Evolutionary conservation across 2,797 vertebrate genomes (phyloP), one percentile per base, ranked within the genome.

Genomic region (Momotus momota): DNA sequence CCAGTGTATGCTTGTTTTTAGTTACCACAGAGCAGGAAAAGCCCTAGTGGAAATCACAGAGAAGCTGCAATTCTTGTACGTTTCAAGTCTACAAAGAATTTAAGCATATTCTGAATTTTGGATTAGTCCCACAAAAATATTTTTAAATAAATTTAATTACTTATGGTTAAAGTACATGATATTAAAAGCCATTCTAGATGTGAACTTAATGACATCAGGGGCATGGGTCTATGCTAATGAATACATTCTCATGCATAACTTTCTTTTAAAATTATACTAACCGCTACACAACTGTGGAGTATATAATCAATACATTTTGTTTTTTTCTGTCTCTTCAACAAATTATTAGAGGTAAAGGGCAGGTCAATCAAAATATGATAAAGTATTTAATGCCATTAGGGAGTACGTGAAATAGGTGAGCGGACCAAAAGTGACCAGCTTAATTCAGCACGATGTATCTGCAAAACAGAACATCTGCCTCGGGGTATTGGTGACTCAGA

Each of bases 381-480:
- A 80, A 88, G 20, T 35, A 54, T 91, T 94, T 89, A 0, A 43
- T 86, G 74, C 51, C 31, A 70, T 78, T 79, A 75, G 41, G 13
- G 25, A 86, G 17, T 29, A 21, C 18, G 25, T 54, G 66, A 90
- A 88, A 75, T 79, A 85, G 73, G 73, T 88, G 62, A 90, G 38
- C 14, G 48, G 82, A 55, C 25, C 72, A 83, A 81, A 96, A 92
- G 61, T 77, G 66, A 88, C 72, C 46, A 72, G n/a, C 14, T 88
- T 87, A 91, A 81, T 82, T 74, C 74, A 82, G 52, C 58, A 38
- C n/a, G 23, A 81, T 69, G 26, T 60, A 82, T 66, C 65, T 78
- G 79, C 79, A 94, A 91, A 96, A 84, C 23, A 65, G 41, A 91
- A 69, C 51, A 93, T 79, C 75, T 94, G 79, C 82, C n/a, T 81